These are phyloP conservation scores for Emys orbicularis DNA, from an alignment of 2,797 vertebrate genomes.

Conservation along the genomic window DNA sequence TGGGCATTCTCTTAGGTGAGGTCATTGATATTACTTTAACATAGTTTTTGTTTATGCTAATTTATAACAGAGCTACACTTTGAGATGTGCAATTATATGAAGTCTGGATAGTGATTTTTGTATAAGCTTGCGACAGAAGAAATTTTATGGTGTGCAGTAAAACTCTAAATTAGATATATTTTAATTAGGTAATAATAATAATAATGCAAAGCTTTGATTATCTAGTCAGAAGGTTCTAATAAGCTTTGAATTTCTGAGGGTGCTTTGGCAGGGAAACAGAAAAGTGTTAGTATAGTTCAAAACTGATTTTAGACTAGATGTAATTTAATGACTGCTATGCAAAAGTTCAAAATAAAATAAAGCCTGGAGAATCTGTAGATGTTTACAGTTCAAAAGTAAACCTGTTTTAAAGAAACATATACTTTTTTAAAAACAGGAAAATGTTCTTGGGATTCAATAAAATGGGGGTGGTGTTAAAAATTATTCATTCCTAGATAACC, in stretches of 20 bases:
- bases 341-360: conserved; percentile 26
- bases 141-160: conserved; percentile 74
- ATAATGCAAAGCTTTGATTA: conserved; percentile 74
- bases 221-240: conserved; percentile 76
- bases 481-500: neutral
- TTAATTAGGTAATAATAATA: conserved; percentile 76
- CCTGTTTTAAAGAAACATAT: neutral
- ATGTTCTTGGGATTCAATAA: neutral
- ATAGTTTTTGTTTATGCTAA: conserved; percentile 43
- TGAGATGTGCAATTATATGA: conserved; percentile 67
- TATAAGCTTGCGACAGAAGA: conserved; percentile 67
- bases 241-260: conserved; percentile 75
- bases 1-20: neutral
- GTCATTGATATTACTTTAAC: neutral
- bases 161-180: conserved; percentile 75
- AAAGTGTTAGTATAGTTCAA: neutral
- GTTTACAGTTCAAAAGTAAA: conserved; percentile 25
- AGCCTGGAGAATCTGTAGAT: neutral
- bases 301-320: conserved; percentile 14
- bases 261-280: conserved; percentile 68
- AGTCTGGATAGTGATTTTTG: conserved; percentile 53
- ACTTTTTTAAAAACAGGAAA: neutral
- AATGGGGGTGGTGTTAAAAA: neutral
- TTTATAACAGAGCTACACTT: conserved; percentile 49
- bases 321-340: neutral